Evolutionary conservation across 1,140 invertebrate species (phyloP), one percentile per base, ranked within the genome.

Genomic region (Eulimnadia texana): DNA sequence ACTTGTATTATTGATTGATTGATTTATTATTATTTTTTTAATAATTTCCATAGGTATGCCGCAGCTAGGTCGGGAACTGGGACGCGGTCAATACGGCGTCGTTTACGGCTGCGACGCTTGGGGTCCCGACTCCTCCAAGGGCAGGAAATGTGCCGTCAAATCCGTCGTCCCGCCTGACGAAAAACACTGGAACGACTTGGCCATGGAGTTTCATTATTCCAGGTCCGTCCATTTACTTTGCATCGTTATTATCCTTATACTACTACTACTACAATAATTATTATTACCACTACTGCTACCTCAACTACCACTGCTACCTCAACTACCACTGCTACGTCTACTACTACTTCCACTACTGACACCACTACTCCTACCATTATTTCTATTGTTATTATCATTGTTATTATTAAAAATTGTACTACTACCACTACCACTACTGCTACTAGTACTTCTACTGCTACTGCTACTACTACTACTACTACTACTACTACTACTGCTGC

Each of bases 71-170:
- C 78, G 82, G 64, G 90, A 93, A 74, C 87, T 93, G 47, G 90
- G 90, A 1, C 78, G 90, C 27, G 90, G 90, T 1, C 90, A 93
- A 69, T 94, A 93, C 73, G 91, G 91, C 13, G 89, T 94, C n/a
- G 90, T 93, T 10, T 93, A 88, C 71, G 77, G 84, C 0, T 89
- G 88, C 68, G 84, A 90, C 47, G 72, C 77, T 11, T 93, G 90
- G 90, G 85, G 78, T 1, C 73, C 72, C 13, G 79, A 78, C 53
- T 75, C 79, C 50, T 84, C 84, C 0, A 6, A n/a, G 29, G 55
- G 55, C 3, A 52, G 55, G 6, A 65, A 63, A 13, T 89, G 83
- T 70, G 90, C 90, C 13, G 82, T 93, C n/a, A 94, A 94, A 76
- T 90, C 88, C 16, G 88, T 94, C 27, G 82, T 93, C 25, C 90